Evolutionary conservation across 2,797 vertebrate species (phyloP), one percentile per base, ranked within the genome.

Genomic region (Dipus sagitta): DNA sequence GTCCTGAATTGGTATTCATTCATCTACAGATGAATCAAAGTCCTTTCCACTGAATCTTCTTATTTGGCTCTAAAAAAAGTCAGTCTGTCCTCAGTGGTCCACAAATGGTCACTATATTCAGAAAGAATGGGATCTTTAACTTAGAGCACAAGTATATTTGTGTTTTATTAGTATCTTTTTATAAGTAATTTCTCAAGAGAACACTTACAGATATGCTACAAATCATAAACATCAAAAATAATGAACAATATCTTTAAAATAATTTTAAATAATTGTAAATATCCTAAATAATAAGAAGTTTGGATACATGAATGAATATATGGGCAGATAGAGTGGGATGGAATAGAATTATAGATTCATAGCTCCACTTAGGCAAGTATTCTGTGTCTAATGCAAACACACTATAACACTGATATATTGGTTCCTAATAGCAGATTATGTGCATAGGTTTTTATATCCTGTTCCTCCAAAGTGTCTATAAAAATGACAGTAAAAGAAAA

Each of bases 391-490:
- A 42, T 15, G 58, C 47, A 88, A 88, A 62, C 67, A 86, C 67
- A 23, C 23, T 70, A 85, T 77, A 20, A 74, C 64, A 60, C 23
- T 64, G n/a, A 95, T n/a, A 24, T 24, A 83, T 81, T 60, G 28
- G 15, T 70, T 83, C n/a, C 67, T 47, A 6, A 89, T 21, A 65
- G 11, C 30, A 91, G 17, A 86, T 8, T 86, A 65, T 34, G 34
- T n/a, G 86, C n/a, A 77, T 18, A 74, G 11, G 42, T n/a, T 58
- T 67, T 81, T 91, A 21, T 1, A 26, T 60, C 23, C 6, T 20
- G 47, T 88, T 88, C 70, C 23, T 86, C 64, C 38, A 90, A 94
- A 93, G 83, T 74, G 65, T 34, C 60, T 94, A 18, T 75, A 82
- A 58, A 70, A 93, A 70, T 65, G 4, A 72, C 26, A 77, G 9